Base-by-base conservation (phyloP, 2,888 invertebrate genomes). In the Colostygia pectinataria region DNA sequence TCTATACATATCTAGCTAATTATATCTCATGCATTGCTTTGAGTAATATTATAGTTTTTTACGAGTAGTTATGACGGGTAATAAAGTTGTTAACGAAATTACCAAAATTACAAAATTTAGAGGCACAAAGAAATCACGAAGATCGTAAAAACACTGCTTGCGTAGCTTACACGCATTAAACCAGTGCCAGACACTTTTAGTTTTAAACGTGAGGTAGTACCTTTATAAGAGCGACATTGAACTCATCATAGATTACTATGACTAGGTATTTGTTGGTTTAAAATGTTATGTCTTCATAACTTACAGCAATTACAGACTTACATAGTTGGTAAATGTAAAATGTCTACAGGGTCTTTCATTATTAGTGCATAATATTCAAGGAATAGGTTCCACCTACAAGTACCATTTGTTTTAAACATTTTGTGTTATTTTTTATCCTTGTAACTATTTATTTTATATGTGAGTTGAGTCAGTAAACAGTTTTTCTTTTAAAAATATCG, bases 81-180 rank as follows among this genome's bases (percentile, higher is more conserved):
- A 56, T 52, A 49, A 53, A 56, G 39, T 55, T 38, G 52, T 60
- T 37, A 36, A 41, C 47, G 37, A 59, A 45, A 59, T 52, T 44
- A 38, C 44, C 31, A 52, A 47, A n/a, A 49, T 49, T 45, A 44
- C 24, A 32, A 33, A 48, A n/a, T n/a, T n/a, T n/a, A n/a, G n/a
- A 31, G 32, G 7, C 39, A 18, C 18, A 20, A 50, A 41, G 23
- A 40, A 31, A 37, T 36, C 34, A 43, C 18, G 20, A 9, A 25
- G 12, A 10, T 37, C 50, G 39, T 51, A 45, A 51, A n/a, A 45
- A 36, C 28, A 14, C 12, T 32, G 23, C 20, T 20, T 39, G 27
- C 23, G 33, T 43, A 12, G 18, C 13, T 43, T 31, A 20, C 25
- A 28, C 32, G 31, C 34, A 25, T 3, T 34, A 40, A 43, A 39